Percentiles rank a stretch among this genome's conserved stretches.
These are phyloP conservation scores for Thecophora atra DNA, from an alignment of 2,888 invertebrate genomes.

Conservation along the genomic window DNA sequence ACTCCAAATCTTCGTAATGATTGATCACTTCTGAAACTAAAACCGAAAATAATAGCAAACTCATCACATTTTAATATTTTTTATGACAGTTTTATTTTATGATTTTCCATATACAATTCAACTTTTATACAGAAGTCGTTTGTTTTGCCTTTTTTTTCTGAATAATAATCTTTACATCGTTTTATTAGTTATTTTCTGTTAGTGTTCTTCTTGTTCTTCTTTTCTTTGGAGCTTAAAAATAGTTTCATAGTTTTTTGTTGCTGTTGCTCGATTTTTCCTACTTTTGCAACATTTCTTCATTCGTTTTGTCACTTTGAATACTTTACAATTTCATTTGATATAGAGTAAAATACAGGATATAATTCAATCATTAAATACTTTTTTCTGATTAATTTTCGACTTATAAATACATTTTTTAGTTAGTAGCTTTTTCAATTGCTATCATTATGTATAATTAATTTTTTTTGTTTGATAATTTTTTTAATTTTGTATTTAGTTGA, in stretches of 20 bases:
- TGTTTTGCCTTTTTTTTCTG: not conserved
- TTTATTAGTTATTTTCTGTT: not conserved
- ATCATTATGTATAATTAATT: no score
- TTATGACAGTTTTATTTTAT: not conserved
- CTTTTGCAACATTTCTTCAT: not conserved
- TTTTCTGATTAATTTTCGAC: no score
- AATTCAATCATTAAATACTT: not conserved
- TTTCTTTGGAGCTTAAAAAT: not conserved
- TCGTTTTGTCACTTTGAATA: not conserved
- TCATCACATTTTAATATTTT: not conserved
- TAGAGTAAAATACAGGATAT: not conserved
- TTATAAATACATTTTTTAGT: no score
- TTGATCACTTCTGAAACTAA: no score
- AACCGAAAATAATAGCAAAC: not conserved
- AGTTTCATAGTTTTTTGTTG: not conserved
- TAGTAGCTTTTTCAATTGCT: no score
- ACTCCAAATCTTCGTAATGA: no score
- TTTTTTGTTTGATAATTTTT: no score
- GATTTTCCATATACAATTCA: conserved; percentile 7
- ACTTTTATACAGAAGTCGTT: not conserved
- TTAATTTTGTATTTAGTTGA: no score
- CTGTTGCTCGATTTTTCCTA: not conserved
- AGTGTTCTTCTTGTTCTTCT: no score
- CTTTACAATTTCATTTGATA: conserved; percentile 6
- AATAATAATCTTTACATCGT: not conserved